Evolutionary conservation across 35 echinoderm and acorn worm species (phyloP), one percentile per base, ranked within the genome.

Genomic region (Heliocidaris tuberculata): DNA sequence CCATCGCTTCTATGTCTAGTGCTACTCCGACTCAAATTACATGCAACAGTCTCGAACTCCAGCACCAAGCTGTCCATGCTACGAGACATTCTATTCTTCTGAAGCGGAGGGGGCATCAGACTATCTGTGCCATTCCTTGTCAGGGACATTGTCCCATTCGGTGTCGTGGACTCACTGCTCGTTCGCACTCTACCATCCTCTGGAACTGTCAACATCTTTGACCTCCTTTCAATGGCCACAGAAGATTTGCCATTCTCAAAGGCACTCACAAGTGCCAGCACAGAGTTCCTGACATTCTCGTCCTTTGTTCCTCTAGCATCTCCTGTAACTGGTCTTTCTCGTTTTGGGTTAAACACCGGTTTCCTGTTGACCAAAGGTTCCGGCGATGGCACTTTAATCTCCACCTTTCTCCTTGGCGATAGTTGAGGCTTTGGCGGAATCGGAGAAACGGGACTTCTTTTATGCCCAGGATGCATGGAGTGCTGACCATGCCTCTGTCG

Each of bases 21-120:
- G 50, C 30, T 93, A 29, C 2, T 93, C 50, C 30, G 91, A 50
- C 47, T 93, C 0, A 93, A 5, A 30, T 93, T 12, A 24, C 21
- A 21, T 30, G 91, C 91, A 49, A 93, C 91, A 13, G 27, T 11
- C 24, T 93, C 91, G 56, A 93, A 93, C 50, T 93, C 91, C 27
- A 21, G 48, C 91, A 93, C 91, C 91, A 93, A 31, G 91, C 91
- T 93, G 91, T 93, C 91, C 91, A 93, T 93, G 30, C 91, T 93
- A 12, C 91, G 91, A 48, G 91, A 93, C 91, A 50, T 52, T 59
- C 91, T 32, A 78, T 78, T 89, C 91, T 93, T 93, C n/a, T 93
- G 91, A 6, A 93, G 91, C 10, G 49, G 91, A 59, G 47, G 13
- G 13, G 50, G 48, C 48, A 5, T 93, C 27, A 93, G 50, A 13